Evolutionary conservation across 2,113 vertebrate species (phyloP), one percentile per base, ranked within the genome.

Genomic region (Notarius lentiginosus): DNA sequence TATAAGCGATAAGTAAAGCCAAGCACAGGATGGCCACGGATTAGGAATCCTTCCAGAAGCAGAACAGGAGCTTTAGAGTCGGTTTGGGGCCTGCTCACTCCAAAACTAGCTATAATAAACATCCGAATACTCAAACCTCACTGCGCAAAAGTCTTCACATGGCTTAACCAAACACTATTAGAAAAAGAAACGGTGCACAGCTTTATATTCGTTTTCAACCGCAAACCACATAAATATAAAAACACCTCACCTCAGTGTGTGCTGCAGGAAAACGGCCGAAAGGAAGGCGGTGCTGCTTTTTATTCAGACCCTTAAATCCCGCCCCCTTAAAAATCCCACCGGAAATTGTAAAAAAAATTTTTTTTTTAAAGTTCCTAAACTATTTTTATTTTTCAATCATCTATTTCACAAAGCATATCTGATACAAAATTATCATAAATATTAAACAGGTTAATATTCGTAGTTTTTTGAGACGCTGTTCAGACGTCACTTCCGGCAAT

Each of bases 241-340:
- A 0, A 0, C 0, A 1, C 5, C 79, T 87, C 1, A 83, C 84
- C 89, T 6, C 1, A 0, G 1, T 1, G n/a, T 1, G 22, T 41
- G 34, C 85, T 9, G 77, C 79, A 10, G 7, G 55, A 79, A 90
- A 90, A 61, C 22, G 87, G 20, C 83, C 77, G 89, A 79, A 27
- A 0, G 0, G 0, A 49, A 4, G 24, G 85, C 1, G 6, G 63
- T 55, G 22, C 12, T 9, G 82, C 17, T 0, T 83, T 90, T 87
- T 90, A 90, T 85, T 41, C 0, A 7, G 61, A 68, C 17, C 34
- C 5, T 0, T 8, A 82, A 84, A 41, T 27, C 65, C 51, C 89
- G 53, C 89, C 89, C 70, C 56, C 14, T 79, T 17, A 22, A 80
- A 58, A 30, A 11, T 63, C 20, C 55, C 30, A 30, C 24, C 12